Base-by-base conservation (phyloP, 1,140 invertebrate genomes). In the Piezodorus guildinii region DNA sequence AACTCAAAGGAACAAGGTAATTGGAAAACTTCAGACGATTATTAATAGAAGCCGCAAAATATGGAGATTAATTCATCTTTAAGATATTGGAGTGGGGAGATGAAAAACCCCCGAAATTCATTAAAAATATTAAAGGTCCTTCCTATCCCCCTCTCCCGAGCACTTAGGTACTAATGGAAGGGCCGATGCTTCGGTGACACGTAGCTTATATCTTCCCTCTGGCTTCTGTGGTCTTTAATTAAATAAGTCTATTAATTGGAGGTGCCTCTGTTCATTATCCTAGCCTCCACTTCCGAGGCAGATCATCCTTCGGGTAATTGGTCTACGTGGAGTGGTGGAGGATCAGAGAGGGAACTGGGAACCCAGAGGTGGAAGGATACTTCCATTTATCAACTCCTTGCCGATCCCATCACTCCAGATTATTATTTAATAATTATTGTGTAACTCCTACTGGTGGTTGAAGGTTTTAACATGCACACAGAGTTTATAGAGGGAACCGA, bases 11-110 rank as follows among this genome's bases (percentile, higher is more conserved):
- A 56, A 56, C 52, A 56, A 25, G 52, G 52, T 56, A 56, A 56
- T 56, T 56, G 52, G 52, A 25, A 56, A 56, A 56, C 52, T 56
- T 56, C 23, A 56, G 52, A 56, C 19, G 52, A 25, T 56, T 56
- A 56, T 56, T 56, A 56, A 25, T 56, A 56, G 52, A 23, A 25
- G 19, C 52, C 23, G 6, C 52, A 23, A 56, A 56, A 56, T 56
- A 56, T 56, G 52, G 52, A 56, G 23, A 56, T 56, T 56, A 56
- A 56, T 56, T 56, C 52, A 56, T 56, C 17, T 56, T 56, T 56
- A 25, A 23, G 52, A 56, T 56, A 56, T 56, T 25, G 52, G 52
- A 56, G 23, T 23, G 19, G 52, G 5, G 15, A 15, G 52, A 14
- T n/a, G 3, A n/a, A 19, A 21, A 21, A 49, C 9, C 17, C 4